Conservation (phyloP, 2,113 vertebrate genomes). For the Cyanoderma ruficeps region DNA sequence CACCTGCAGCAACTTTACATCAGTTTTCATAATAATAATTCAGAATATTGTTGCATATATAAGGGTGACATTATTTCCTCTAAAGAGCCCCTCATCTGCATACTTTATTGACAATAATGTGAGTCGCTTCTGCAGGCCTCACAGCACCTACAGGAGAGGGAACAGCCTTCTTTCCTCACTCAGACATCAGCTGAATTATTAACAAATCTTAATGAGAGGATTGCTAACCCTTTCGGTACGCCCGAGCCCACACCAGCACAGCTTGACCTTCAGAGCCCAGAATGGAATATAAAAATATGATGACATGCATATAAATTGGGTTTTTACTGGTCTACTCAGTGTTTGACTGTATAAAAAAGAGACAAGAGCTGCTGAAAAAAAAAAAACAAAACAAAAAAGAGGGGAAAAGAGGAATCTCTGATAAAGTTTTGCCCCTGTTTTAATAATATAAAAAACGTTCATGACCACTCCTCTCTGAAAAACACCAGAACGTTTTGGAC, state of each 20-base stretch:
- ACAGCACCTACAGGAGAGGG: background rate
- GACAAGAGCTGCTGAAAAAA: background rate
- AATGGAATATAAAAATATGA: constrained; percentile 12
- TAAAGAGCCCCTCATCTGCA: background rate
- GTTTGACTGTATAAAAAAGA: background rate
- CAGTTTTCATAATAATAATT: background rate
- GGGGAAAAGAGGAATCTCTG: background rate
- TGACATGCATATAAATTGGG: constrained; percentile 58
- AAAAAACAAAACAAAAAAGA: background rate
- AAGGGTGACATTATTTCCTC: background rate
- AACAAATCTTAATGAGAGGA: constrained; percentile 36
- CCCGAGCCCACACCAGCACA: background rate
- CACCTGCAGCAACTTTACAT: background rate
- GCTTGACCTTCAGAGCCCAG: constrained; percentile 38
- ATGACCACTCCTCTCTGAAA: background rate
- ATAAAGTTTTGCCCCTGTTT: background rate
- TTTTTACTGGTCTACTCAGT: background rate
- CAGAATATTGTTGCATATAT: background rate
- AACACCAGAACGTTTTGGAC: background rate
- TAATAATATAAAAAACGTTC: background rate
- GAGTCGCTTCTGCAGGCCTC: background rate
- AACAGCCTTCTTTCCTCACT: background rate
- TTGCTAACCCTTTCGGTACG: background rate
- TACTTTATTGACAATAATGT: background rate
- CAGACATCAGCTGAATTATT: constrained; percentile 55